Evolutionary conservation across 2,888 invertebrate genomes (phyloP), one percentile per base, ranked within the genome.

Genomic region (Brachyopa scutellaris): DNA sequence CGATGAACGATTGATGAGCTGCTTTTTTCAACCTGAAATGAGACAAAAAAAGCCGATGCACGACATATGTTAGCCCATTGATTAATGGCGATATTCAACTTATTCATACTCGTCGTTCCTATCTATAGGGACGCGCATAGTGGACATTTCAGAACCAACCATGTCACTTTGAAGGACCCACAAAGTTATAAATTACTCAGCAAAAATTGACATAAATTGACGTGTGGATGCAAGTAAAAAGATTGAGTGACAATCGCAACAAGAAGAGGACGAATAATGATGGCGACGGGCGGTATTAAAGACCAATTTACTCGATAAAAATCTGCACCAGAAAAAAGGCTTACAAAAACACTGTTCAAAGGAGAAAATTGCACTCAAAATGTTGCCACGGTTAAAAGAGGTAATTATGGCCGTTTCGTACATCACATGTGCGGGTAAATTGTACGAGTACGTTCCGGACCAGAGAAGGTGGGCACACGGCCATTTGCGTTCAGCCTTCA

Each of bases 1-100:
- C 93, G 92, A 88, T 94, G 94, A 84, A 95, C 92, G n/a, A 93
- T 92, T 72, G 92, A 91, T 66, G 90, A 87, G 76, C 90, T 87
- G 78, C 89, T 87, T 84, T 90, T 90, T 84, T 91, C 91, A 86
- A 91, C 91, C 90, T 90, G 84, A 72, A 62, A 80, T 7, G 1
- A 36, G 11, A 61, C 13, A 66, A 36, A 61, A 51, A 51, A 42
- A 47, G 29, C 21, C 53, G 19, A 42, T 59, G 29, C 61, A 51
- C 45, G 73, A 73, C 72, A 72, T 59, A 64, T 73, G 79, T 79
- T 61, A 77, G 53, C 55, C 59, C 57, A 33, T 61, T 82, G 82
- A 82, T 82, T 82, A 82, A 82, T 82, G 82, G 57, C 53, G 64
- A 67, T 55, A 59, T 40, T 57, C 15, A 59, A 26, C 61, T 61